Conservation (phyloP, 2,113 vertebrate genomes). For the Brevimyrus niger region DNA sequence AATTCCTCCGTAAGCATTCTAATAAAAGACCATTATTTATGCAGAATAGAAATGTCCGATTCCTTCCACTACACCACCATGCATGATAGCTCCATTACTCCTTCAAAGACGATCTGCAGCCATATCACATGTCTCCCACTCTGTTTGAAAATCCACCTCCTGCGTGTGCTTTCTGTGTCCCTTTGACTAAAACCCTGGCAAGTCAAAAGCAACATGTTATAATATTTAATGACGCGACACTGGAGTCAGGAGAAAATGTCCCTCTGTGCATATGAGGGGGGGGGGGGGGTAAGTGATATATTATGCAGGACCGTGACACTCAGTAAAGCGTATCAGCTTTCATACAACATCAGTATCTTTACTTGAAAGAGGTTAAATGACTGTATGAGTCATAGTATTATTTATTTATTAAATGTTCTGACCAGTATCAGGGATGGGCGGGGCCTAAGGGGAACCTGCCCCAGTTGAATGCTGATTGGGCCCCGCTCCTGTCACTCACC, state of each 20-base stretch:
- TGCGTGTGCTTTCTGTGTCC: neutral
- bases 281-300: neutral
- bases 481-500: neutral
- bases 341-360: neutral
- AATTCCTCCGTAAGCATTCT: neutral
- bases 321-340: neutral
- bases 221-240: neutral
- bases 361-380: constrained; percentile 3
- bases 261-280: neutral
- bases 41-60: neutral
- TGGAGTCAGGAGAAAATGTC: neutral
- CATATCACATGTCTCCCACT: neutral
- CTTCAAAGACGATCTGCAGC: neutral
- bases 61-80: neutral
- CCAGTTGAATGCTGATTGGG: neutral
- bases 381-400: neutral
- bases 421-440: neutral
- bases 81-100: neutral
- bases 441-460: neutral
- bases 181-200: neutral
- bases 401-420: neutral
- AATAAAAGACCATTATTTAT: constrained; percentile 5
- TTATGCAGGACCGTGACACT: neutral
- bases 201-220: neutral
- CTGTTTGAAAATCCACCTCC: neutral